Base-by-base conservation (phyloP, 2,113 vertebrate genomes). In the Columba livia region DNA sequence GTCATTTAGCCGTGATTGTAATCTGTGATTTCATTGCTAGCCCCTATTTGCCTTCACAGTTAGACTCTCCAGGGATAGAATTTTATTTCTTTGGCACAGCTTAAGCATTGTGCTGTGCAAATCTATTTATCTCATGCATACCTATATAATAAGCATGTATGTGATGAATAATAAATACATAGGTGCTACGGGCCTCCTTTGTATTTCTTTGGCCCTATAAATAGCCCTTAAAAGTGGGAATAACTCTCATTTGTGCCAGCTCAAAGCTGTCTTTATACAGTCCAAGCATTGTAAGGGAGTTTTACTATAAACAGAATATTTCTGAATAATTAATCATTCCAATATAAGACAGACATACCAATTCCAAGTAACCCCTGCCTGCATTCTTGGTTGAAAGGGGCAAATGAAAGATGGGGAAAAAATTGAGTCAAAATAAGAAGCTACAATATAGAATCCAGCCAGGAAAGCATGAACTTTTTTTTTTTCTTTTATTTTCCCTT, bases 221-320 rank as follows among this genome's bases (percentile, higher is more conserved):
- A 82, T 85, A 95, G 66, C 58, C 58, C 70, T 75, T 60, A 84
- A 79, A 90, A 93, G 88, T 54, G 77, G 40, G 73, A 80, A 90
- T 50, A 69, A 25, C 70, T 90, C 86, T 93, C 29, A 50, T 70
- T 72, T 75, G 77, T 87, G 85, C 94, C 93, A 94, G 58, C 73
- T 92, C 80, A 84, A 60, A 93, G 72, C 42, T 70, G 38, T 84
- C 78, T 62, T 70, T 47, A 83, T 73, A 42, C 6, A 54, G 82
- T 51, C 86, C 90, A 84, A 90, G 65, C 57, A 42, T 54, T 79
- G 28, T 65, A 87, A 95, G 54, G 57, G 75, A 93, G 60, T 87
- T 88, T 95, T 92, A 85, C 92, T 93, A 65, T 79, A 95, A 96
- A 86, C 85, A 95, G 77, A 93, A 42, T 88, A 93, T 95, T 95